Conservation (phyloP, 2,888 invertebrate species). For the Dasypolia templi region DNA sequence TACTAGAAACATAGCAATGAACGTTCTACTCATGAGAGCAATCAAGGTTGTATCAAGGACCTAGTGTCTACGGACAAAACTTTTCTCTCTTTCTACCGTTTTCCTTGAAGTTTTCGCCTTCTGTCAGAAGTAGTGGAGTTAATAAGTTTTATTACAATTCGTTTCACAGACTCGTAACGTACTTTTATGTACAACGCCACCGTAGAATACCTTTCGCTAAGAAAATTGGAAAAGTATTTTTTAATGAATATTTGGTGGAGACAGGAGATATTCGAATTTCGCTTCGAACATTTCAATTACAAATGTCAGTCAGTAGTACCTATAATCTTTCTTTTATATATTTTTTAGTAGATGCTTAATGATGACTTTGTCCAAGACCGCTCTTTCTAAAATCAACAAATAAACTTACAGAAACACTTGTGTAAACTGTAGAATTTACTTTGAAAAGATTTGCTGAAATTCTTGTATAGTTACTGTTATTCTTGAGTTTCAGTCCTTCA, state of each 20-base stretch:
- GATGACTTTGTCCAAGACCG: background rate
- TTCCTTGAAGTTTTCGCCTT: slow-evolving; percentile 27
- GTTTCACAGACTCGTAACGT: slow-evolving; percentile 31
- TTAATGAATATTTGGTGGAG: background rate
- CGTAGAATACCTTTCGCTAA: background rate
- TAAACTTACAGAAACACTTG: background rate
- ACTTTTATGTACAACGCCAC: slow-evolving; percentile 12
- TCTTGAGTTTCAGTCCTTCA: slow-evolving; percentile 9
- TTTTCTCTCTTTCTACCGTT: slow-evolving; percentile 8
- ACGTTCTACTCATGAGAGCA: slow-evolving; percentile 8
- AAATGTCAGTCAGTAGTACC: background rate
- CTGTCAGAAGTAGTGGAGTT: slow-evolving; percentile 19
- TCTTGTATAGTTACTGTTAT: slow-evolving; percentile 23
- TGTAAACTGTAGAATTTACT: slow-evolving; percentile 31
- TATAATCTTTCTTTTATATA: background rate
- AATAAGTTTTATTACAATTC: slow-evolving; percentile 31
- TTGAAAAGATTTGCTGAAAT: slow-evolving; percentile 10
- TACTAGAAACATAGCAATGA: slow-evolving; percentile 15
- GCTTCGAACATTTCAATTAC: background rate
- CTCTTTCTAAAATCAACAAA: background rate
- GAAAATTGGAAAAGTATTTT: background rate
- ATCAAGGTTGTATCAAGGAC: slow-evolving; percentile 22
- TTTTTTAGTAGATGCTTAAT: background rate
- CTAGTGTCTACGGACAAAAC: background rate
- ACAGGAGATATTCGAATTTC: background rate